A percentile compares a stretch with the other conserved stretches of the same genome.
Evolutionary conservation across 1,140 invertebrate genomes (phyloP).

Genomic region (Nasonia giraulti): DNA sequence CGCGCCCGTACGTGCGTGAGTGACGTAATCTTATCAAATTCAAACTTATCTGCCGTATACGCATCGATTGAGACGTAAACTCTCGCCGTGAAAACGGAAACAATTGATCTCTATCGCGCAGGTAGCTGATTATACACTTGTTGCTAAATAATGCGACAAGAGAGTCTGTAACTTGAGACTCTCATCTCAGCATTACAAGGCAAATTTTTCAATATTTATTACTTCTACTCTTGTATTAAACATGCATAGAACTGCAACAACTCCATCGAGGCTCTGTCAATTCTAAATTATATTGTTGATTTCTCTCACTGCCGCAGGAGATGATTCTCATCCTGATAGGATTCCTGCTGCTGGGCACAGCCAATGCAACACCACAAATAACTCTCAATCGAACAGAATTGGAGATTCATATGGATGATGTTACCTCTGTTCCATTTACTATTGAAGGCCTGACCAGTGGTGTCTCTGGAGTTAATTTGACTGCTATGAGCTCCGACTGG

Average conservation of each 20-base stretch:
- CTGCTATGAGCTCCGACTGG: slow-evolving; percentile 41
- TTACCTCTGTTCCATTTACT: slow-evolving; percentile 48
- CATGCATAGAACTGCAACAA: too few relatives aligned
- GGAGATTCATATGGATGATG: slow-evolving; percentile 55
- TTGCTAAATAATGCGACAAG: not conserved
- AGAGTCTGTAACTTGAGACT: too few relatives aligned
- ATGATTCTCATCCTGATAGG: slow-evolving; percentile 50
- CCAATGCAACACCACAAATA: not conserved
- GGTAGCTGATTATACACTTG: not conserved
- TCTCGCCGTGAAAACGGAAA: too few relatives aligned
- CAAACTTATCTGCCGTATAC: not conserved
- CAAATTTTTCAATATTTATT: not conserved
- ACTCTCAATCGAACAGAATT: slow-evolving; percentile 29
- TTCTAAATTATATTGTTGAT: not conserved
- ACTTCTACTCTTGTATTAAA: too few relatives aligned
- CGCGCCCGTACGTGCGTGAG: not conserved
- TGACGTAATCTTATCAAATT: slow-evolving; percentile 11
- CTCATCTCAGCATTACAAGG: not conserved
- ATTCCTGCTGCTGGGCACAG: slow-evolving; percentile 8
- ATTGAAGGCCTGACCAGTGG: slow-evolving; percentile 31
- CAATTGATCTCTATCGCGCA: too few relatives aligned
- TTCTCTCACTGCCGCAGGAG: slow-evolving; percentile 40
- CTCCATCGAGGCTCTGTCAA: too few relatives aligned
- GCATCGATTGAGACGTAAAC: not conserved
- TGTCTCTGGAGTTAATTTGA: slow-evolving; percentile 37